These are phyloP conservation scores for Callyntrura guangdongensis DNA, from an alignment of 2,888 invertebrate genomes.

Conservation along the genomic window DNA sequence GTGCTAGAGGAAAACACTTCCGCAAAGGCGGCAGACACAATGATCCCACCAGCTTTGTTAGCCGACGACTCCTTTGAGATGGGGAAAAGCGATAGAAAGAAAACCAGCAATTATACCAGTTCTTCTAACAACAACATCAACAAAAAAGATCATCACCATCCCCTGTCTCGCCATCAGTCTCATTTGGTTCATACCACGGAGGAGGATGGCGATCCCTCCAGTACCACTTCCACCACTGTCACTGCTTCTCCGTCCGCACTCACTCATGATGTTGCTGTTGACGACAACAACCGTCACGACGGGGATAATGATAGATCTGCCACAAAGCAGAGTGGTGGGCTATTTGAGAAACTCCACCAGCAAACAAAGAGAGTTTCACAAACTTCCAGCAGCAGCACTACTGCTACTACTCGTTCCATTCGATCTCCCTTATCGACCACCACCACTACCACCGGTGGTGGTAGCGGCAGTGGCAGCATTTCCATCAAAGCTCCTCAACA, in stretches of 20 bases:
- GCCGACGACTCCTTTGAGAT: constrained; percentile 12
- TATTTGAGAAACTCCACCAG: constrained; percentile 65
- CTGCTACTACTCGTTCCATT: constrained; percentile 51
- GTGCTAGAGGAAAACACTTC: not conserved
- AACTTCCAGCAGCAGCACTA: not conserved
- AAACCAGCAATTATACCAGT: constrained; percentile 17
- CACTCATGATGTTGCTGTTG: not conserved
- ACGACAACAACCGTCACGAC: constrained; percentile 16
- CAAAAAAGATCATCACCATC: not conserved
- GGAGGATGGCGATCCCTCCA: not conserved
- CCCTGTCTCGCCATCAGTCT: too few relatives aligned
- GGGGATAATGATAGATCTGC: constrained; percentile 67
- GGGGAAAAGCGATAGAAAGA: constrained; percentile 45
- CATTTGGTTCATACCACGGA: not conserved
- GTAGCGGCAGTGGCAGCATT: not conserved
- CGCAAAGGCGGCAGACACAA: not conserved
- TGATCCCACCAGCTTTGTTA: not conserved
- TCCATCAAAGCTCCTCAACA: constrained; percentile 46
- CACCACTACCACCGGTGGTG: constrained; percentile 11
- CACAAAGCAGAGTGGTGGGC: constrained; percentile 40
- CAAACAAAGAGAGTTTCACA: constrained; percentile 22
- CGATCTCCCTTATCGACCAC: constrained; percentile 75
- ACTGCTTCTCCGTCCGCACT: not conserved
- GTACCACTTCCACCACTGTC: not conserved
- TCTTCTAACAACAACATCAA: not conserved